Evolutionary conservation across 2,113 vertebrate species (phyloP), one percentile per base, ranked within the genome.

Genomic region (Heterochromis multidens): DNA sequence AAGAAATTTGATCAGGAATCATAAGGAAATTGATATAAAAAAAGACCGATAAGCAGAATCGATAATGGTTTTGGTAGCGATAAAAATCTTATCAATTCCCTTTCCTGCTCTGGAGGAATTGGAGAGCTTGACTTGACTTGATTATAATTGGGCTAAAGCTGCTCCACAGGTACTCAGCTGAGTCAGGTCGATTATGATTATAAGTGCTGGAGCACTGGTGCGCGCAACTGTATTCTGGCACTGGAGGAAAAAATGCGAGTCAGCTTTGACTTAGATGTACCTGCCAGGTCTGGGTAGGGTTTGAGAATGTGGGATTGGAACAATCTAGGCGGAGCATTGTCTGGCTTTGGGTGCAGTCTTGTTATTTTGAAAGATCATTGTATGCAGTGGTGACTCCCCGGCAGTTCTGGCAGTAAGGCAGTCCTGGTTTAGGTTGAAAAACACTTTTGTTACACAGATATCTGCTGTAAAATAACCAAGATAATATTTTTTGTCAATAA

Each of bases 91-190:
- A 49, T 49, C 16, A 7, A 21, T 49, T 49, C 40, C 40, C 40
- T 29, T 72, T 49, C 27, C 25, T 72, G 65, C 9, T 62, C 4
- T 7, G 57, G 33, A 67, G 40, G 43, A 63, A 33, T n/a, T n/a
- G 62, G 79, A 93, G 77, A 58, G 82, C 82, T 86, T 58, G 2
- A 85, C 82, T 86, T 58, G 2, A 85, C 65, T 58, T 85, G 85
- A 88, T 87, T 88, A 80, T 92, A 91, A 90, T 89, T 90, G 85
- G 88, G 72, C 57, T 80, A 33, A 83, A 82, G 61, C 81, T 77
- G 61, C 87, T 90, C 90, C 63, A 52, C 76, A 74, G 88, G 83
- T 70, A 74, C 74, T 70, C 77, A 61, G 76, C 88, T 82, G 80
- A 91, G 65, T 80, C 77, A 16, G 72, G 59, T 6, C 5, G 11